Evolutionary conservation across 2,113 vertebrate genomes (phyloP), one percentile per base, ranked within the genome.

Genomic region (Nestor notabilis): DNA sequence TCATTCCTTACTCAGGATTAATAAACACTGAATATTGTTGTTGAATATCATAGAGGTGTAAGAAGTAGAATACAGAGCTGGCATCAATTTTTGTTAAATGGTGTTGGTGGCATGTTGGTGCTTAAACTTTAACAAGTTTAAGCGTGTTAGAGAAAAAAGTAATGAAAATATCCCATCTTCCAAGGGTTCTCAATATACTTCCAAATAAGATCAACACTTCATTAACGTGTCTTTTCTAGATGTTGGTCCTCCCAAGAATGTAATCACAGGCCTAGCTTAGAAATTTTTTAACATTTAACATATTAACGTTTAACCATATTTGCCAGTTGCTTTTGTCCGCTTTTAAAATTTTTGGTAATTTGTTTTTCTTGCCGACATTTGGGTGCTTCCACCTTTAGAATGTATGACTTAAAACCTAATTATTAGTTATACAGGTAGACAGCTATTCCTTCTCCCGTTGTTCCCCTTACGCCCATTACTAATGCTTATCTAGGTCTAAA

Each of bases 31-130:
- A 15, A 10, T 76, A 47, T 60, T 35, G n/a, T 44, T 20, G 17
- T 4, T 52, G 50, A n/a, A 39, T 8, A 10, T 61, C 21, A 17
- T 2, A 82, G 47, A 37, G 37, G 5, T 0, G 0, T 49, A 81
- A 63, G 14, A 86, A 71, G 8, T 24, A 85, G 27, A 78, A 70
- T 23, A 44, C 9, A 52, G 31, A 66, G 4, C 9, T 81, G 11
- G 5, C 78, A 31, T 50, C 3, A 71, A 15, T 53, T 71, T 82
- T 82, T 53, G 2, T 71, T 83, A 31, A 63, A 49, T 18, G 12
- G 1, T 80, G 27, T 43, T 70, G 11, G 11, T 56, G 24, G 47
- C 24, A 47, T 39, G 39, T 39, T 39, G 39, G 39, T 39, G 39
- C 39, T 39, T 39, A 39, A 39, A 39, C 39, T 39, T 11, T 39